These are phyloP conservation scores for Phyllopteryx taeniolatus DNA, from an alignment of 2,113 vertebrate species.

Conservation along the genomic window DNA sequence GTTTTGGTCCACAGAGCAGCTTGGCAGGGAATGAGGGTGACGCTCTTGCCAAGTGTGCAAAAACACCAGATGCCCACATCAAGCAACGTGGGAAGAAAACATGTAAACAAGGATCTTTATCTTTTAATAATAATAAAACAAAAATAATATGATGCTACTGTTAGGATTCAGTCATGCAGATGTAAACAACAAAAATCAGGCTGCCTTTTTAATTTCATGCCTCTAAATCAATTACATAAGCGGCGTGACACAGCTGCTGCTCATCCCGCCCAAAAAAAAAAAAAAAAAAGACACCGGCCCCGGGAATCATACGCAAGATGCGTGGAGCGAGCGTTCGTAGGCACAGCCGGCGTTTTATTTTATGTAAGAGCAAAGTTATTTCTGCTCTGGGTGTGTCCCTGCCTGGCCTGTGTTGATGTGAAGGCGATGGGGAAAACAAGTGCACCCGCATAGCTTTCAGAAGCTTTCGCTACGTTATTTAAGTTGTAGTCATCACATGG, in stretches of 20 bases:
- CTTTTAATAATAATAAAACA: neutral
- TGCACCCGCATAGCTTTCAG: neutral
- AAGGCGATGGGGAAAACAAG: constrained; percentile 18
- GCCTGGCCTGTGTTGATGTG: neutral
- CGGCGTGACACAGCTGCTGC: constrained; percentile 53
- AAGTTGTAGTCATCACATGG: constrained; percentile 16
- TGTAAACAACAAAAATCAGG: neutral
- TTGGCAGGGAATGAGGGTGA: constrained; percentile 29
- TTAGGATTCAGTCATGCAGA: neutral
- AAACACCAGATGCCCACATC: constrained; percentile 55
- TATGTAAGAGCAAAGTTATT: constrained; percentile 57
- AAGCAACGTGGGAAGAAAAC: constrained; percentile 31
- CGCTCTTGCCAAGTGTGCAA: constrained; percentile 50
- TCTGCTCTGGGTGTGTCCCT: constrained; percentile 50
- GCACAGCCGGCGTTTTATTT: constrained; percentile 8
- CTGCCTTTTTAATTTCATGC: neutral
- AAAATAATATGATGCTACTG: neutral
- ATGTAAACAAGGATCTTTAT: constrained; percentile 30
- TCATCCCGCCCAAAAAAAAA: constrained; percentile 30
- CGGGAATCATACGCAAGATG: constrained; percentile 23
- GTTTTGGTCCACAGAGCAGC: constrained; percentile 52
- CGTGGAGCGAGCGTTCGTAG: neutral
- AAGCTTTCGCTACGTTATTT: constrained; percentile 16
- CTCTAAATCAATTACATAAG: constrained; percentile 66
- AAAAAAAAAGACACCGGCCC: constrained; percentile 2